phyloP scores from a whole-genome alignment of 2,113 vertebrate genomes.

The Strix aluco region DNA sequence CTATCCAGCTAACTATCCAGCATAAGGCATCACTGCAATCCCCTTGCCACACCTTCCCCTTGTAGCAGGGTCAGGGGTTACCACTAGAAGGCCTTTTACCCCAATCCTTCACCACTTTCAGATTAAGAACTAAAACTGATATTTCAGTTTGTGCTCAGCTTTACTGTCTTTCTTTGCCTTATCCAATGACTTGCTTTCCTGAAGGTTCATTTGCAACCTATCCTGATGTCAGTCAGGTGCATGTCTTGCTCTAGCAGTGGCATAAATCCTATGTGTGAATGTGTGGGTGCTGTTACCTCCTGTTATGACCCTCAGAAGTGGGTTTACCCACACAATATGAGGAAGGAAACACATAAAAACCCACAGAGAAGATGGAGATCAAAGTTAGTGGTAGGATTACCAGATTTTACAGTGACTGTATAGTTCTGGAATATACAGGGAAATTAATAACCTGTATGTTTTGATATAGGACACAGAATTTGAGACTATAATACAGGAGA shows the following conservation, averaged over 20 bases:
- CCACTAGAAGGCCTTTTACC: background rate
- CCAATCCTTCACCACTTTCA: background rate
- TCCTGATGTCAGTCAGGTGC: background rate
- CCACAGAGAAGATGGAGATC: background rate
- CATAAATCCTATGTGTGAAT: background rate
- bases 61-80: rapidly evolving
- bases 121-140: background rate
- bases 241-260: background rate
- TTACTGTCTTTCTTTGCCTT: background rate
- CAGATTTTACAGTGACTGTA: background rate
- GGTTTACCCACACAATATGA: background rate
- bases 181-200: background rate
- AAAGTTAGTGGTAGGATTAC: background rate
- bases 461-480: background rate
- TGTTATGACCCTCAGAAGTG: background rate
- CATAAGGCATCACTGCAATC: background rate
- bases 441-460: background rate
- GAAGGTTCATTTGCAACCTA: background rate
- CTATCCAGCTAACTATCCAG: background rate
- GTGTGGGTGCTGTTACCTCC: background rate
- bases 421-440: background rate
- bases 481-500: background rate
- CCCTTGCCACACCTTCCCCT: background rate
- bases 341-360: background rate
- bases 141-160: background rate